Base-by-base conservation (phyloP, 1,140 invertebrate species). In the Chironomus striatipennis region DNA sequence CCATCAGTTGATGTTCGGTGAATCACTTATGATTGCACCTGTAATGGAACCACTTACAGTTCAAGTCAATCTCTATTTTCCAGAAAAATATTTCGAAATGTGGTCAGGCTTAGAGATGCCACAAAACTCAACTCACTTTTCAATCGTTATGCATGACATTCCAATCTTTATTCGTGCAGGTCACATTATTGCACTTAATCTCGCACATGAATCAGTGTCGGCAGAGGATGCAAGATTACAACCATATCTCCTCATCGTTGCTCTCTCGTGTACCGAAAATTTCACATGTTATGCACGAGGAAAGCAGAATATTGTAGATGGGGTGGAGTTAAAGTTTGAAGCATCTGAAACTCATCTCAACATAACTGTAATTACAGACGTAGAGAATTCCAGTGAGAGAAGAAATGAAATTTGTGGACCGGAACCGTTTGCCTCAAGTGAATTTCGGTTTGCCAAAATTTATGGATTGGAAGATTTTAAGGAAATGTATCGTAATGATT, bases 111-210 rank as follows among this genome's bases (percentile, higher is more conserved):
- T 70, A 9, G 65, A 70, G 20, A 70, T 70, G 65, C 17, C 65
- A 70, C 17, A 18, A 20, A 17, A 70, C 7, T 7, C 64, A 10
- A 70, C 18, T 70, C 65, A 70, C 18, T 70, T 70, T 70, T 70
- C 65, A 18, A 70, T 21, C 9, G 65, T 70, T 18, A 70, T 70
- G 65, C 17, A 21, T 21, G 65, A 70, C 65, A 70, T 70, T 70
- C 65, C 65, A 70, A 70, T 70, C 20, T 70, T 70, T 12, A 70
- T 70, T 18, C 65, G 65, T 70, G 17, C 65, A 70, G 65, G 65
- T 18, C 65, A 70, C 18, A 70, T 70, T 18, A 21, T 70, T 70
- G 20, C 65, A 20, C 17, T 21, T 21, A 70, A 70, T 21, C 17
- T 70, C 10, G 65, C 65, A 70, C 18, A 70, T 21, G 20, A 70